A percentile compares a stretch with the other conserved stretches of the same genome.
Evolutionary conservation across 2,113 vertebrate genomes (phyloP).

Genomic region (Amblyopsis rosae): DNA sequence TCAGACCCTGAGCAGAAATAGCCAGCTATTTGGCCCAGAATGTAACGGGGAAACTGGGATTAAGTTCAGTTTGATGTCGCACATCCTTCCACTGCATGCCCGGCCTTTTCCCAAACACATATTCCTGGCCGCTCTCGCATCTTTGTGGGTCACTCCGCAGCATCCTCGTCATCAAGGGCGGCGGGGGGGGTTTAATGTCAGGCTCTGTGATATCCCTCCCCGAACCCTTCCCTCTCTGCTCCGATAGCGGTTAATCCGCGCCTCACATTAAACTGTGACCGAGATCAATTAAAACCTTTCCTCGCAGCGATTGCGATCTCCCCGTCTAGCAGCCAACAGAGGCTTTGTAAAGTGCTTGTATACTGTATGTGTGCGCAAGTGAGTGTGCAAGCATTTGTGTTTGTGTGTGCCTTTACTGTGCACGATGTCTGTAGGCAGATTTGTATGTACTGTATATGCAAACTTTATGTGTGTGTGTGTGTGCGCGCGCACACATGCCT

Average conservation of each 20-base stretch:
- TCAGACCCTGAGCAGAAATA: conserved; percentile 67
- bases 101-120: conserved; percentile 53
- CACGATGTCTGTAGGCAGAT: conserved; percentile 23
- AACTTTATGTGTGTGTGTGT: conserved; percentile 30
- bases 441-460: background rate
- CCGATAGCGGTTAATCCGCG: conserved; percentile 78
- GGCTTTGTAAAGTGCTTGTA: conserved; percentile 44
- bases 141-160: conserved; percentile 73
- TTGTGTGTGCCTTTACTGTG: background rate
- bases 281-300: conserved; percentile 81
- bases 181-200: conserved; percentile 71
- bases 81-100: conserved; percentile 50
- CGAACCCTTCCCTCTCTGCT: conserved; percentile 62
- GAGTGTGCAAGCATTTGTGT: conserved; percentile 27
- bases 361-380: background rate
- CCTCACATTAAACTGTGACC: conserved; percentile 79
- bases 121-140: conserved; percentile 62
- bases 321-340: conserved; percentile 62
- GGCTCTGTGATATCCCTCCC: conserved; percentile 70
- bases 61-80: conserved; percentile 70
- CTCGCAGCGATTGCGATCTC: conserved; percentile 74
- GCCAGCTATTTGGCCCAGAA: conserved; percentile 58
- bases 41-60: conserved; percentile 72
- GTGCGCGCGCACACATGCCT: conserved; percentile 7
- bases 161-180: conserved; percentile 75